A percentile compares a stretch with the other conserved stretches of the same genome.
Conservation (phyloP, 2,113 vertebrate species). For the Anhinga anhinga region DNA sequence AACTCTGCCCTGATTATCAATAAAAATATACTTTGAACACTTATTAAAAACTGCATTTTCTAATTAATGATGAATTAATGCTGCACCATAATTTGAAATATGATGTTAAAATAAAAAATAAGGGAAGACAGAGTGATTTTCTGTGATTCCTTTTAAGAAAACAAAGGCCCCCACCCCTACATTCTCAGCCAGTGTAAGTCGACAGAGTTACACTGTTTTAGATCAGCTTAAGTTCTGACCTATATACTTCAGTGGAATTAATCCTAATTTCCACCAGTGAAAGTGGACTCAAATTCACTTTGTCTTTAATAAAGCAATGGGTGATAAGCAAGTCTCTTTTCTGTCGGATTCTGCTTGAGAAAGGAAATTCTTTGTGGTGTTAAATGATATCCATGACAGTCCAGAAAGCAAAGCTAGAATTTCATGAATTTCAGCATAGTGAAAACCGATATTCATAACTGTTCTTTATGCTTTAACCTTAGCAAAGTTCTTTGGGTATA, state of each 20-base stretch:
- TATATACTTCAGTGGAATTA: conserved; percentile 10
- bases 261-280: conserved; percentile 42
- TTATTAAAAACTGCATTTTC: not conserved
- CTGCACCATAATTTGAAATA: not conserved
- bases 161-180: not conserved
- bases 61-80: not conserved
- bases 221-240: conserved; percentile 43
- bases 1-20: not conserved
- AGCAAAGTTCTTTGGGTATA: not conserved
- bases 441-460: not conserved
- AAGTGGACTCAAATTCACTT: conserved; percentile 15
- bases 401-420: not conserved
- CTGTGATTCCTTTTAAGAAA: not conserved
- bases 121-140: not conserved
- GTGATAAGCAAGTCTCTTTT: not conserved
- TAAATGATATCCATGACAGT: not conserved
- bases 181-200: not conserved
- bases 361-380: not conserved
- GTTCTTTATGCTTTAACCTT: not conserved
- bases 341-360: not conserved
- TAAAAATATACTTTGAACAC: not conserved
- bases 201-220: not conserved
- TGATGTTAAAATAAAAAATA: not conserved
- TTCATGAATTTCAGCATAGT: not conserved
- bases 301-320: not conserved